These are phyloP conservation scores for Chelonoidis abingdonii DNA, from an alignment of 2,113 vertebrate species.

Conservation along the genomic window DNA sequence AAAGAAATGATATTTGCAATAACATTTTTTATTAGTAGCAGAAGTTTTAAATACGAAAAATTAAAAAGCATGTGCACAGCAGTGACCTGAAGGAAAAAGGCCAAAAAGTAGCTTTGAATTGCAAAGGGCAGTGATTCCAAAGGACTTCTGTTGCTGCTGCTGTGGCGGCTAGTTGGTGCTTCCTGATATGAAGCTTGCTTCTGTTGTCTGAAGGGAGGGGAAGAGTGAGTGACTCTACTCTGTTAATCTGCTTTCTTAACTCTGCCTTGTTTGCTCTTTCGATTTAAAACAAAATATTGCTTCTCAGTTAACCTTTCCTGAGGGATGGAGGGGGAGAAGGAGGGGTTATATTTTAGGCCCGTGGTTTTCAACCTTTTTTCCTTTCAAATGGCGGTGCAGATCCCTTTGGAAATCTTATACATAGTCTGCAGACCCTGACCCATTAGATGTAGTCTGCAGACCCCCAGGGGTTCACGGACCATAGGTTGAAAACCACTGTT, in stretches of 20 bases:
- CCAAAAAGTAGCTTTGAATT: background rate
- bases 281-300: background rate
- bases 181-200: background rate
- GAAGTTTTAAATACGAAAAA: slow-evolving; percentile 28
- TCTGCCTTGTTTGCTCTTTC: background rate
- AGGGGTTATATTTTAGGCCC: background rate
- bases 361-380: background rate
- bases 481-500: background rate
- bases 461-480: background rate
- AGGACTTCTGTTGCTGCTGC: background rate
- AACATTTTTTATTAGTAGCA: slow-evolving; percentile 8
- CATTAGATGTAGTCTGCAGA: background rate
- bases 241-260: slow-evolving; percentile 6
- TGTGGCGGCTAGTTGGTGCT: background rate
- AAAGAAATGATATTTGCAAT: slow-evolving; percentile 9
- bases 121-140: background rate
- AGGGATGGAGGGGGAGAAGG: fast-evolving
- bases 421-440: background rate
- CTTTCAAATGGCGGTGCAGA: background rate
- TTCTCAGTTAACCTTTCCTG: background rate
- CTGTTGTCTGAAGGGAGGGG: background rate
- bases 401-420: background rate
- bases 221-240: background rate
- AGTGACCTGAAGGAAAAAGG: background rate
- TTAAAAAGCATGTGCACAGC: slow-evolving; percentile 19